These are phyloP conservation scores for Patella caerulea DNA, from an alignment of 2,888 invertebrate genomes.

Conservation along the genomic window DNA sequence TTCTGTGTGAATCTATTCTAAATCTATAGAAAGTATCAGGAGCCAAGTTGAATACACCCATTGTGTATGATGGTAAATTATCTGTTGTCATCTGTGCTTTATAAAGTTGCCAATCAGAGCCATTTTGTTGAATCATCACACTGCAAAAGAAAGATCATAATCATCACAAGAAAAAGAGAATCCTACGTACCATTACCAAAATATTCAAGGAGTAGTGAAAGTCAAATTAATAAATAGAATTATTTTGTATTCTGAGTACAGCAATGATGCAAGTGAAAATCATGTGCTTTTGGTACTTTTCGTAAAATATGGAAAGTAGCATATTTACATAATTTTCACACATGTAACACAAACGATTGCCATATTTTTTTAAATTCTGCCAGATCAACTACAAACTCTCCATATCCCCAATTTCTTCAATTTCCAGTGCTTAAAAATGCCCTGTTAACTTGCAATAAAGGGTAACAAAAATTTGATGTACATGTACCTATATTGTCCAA, in stretches of 20 bases:
- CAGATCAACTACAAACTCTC: too few species aligned
- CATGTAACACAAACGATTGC: too few species aligned
- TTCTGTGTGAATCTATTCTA: constrained; percentile 50
- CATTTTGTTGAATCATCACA: constrained; percentile 16
- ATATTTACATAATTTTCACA: too few species aligned
- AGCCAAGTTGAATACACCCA: constrained; percentile 31
- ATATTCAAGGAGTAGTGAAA: too few species aligned
- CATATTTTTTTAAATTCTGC: too few species aligned
- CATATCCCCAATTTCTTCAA: too few species aligned
- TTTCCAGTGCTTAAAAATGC: neutral
- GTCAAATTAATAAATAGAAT: too few species aligned
- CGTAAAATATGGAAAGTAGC: too few species aligned
- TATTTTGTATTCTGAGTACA: too few species aligned
- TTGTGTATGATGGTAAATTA: constrained; percentile 19
- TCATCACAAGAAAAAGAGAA: neutral
- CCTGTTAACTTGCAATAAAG: neutral
- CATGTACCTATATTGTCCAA: constrained; percentile 36
- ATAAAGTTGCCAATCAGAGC: neutral
- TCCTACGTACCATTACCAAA: neutral
- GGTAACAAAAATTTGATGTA: neutral
- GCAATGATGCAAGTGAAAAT: too few species aligned
- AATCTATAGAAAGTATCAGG: constrained; percentile 44
- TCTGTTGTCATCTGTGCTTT: constrained; percentile 15
- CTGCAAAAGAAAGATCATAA: constrained; percentile 14
- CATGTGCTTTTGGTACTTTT: too few species aligned